These are phyloP conservation scores for Pollenia labialis DNA, from an alignment of 2,888 invertebrate genomes.

Conservation along the genomic window DNA sequence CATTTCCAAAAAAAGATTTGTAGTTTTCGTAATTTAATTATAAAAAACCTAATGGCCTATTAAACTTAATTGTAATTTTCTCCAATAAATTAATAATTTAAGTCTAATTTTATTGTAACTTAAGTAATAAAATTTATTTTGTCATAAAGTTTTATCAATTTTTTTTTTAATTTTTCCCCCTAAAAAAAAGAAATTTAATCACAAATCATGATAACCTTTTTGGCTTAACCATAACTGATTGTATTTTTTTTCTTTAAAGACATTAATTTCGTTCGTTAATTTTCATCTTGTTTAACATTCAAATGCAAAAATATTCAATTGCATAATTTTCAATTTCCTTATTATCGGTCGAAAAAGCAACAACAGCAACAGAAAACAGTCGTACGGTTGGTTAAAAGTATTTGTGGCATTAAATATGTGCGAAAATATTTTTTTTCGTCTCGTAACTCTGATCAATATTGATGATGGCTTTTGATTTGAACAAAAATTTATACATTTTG, in stretches of 20 bases:
- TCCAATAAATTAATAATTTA: neutral
- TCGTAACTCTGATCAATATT: constrained; percentile 54
- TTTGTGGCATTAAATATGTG: constrained; percentile 46
- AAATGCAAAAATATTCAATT: constrained; percentile 66
- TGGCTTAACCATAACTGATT: constrained; percentile 12
- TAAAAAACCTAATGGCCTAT: too few relatives aligned
- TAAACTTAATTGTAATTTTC: neutral
- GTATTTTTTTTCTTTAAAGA: neutral
- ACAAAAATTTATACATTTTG: constrained; percentile 31
- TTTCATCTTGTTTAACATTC: constrained; percentile 62
- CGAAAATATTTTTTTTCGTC: constrained; percentile 11
- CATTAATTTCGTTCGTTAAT: constrained; percentile 29
- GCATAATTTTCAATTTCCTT: constrained; percentile 71
- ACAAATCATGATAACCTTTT: constrained; percentile 30
- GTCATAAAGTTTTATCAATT: neutral
- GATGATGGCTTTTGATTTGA: constrained; percentile 38
- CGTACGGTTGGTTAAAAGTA: neutral
- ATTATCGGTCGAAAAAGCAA: constrained; percentile 39
- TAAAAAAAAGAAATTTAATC: too few relatives aligned
- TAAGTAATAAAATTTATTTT: too few relatives aligned
- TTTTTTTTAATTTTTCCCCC: too few relatives aligned
- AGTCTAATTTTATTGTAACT: too few relatives aligned
- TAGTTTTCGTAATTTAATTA: too few relatives aligned
- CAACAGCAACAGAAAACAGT: neutral
- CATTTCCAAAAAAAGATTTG: too few relatives aligned